phyloP scores from a whole-genome alignment of 2,797 vertebrate genomes.

The Bovichtus variegatus region DNA sequence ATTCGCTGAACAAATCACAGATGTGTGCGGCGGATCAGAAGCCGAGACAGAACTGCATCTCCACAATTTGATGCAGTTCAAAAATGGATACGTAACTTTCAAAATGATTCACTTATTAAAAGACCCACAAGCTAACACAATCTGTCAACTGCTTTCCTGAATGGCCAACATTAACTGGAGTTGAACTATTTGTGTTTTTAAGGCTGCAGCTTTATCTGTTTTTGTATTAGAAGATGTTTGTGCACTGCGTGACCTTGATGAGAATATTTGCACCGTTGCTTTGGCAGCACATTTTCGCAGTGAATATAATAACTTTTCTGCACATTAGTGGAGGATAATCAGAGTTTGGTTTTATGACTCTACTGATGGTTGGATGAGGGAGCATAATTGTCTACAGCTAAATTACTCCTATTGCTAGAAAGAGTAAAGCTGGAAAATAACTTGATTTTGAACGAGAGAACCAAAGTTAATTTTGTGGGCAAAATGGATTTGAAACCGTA shows the following conservation, averaged over 20 bases:
- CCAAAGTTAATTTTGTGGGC: conserved; percentile 39
- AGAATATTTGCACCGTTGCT: conserved; percentile 5
- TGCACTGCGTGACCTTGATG: conserved; percentile 11
- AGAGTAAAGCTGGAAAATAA: background rate
- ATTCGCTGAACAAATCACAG: conserved; percentile 4
- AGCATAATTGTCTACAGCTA: conserved; percentile 26
- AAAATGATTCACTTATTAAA: background rate
- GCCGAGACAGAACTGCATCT: background rate
- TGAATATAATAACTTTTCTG: conserved; percentile 38
- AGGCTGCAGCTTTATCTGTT: background rate
- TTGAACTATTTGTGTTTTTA: background rate
- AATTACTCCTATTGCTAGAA: conserved; percentile 44
- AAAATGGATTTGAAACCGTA: conserved; percentile 34
- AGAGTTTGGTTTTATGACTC: conserved; percentile 52
- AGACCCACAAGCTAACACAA: background rate
- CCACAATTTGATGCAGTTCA: background rate
- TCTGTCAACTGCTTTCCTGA: conserved; percentile 13
- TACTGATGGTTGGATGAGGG: conserved; percentile 24
- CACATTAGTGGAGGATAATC: conserved; percentile 38
- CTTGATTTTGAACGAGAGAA: conserved; percentile 28
- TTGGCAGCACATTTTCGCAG: conserved; percentile 25
- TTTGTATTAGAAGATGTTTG: conserved; percentile 5
- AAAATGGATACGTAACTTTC: background rate
- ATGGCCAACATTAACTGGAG: background rate
- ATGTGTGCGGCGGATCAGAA: background rate